Base-by-base conservation (phyloP, 1,140 invertebrate genomes). In the Anthonomus grandis region DNA sequence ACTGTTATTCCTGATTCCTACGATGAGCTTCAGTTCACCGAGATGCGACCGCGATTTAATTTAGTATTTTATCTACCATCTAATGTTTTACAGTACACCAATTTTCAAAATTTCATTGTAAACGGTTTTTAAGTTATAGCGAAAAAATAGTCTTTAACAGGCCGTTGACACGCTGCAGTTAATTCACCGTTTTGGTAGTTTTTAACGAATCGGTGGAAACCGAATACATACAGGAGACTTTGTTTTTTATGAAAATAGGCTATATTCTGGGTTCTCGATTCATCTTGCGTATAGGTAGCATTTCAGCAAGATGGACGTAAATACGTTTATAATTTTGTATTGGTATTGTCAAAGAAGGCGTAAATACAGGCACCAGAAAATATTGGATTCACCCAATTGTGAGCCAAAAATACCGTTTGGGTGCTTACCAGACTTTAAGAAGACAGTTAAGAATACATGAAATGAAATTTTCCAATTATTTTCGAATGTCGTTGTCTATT, bases 391-490 rank as follows among this genome's bases (percentile, higher is more conserved):
- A 31, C 27, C 27, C 27, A 8, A 31, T 31, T 31, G 27, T 31
- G 27, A 31, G 27, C 6, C 27, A 31, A 8, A 31, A n/a, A n/a
- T 31, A 31, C n/a, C 27, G n/a, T 31, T 31, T 31, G 27, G 27
- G 27, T 38, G 37, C 37, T 38, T 8, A 38, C 37, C 37, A 15
- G 37, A 38, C 5, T 38, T 38, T 38, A 38, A 38, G 12, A 15
- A 15, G 13, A 8, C 37, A 38, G 37, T 38, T 38, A 38, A 38
- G 37, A 38, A 38, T 6, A 6, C 6, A 31, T 31, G 27, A 31
- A 31, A 8, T 31, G 27, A 31, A 31, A 31, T 31, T 31, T 38
- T 38, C 17, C 37, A 38, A 38, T 38, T 38, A 38, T 38, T 38
- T 38, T 38, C 37, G 37, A 38, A 38, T 38, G 13, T 13, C 5